Evolutionary conservation across 2,797 vertebrate species (phyloP).

Genomic region (Halcyon badia): DNA sequence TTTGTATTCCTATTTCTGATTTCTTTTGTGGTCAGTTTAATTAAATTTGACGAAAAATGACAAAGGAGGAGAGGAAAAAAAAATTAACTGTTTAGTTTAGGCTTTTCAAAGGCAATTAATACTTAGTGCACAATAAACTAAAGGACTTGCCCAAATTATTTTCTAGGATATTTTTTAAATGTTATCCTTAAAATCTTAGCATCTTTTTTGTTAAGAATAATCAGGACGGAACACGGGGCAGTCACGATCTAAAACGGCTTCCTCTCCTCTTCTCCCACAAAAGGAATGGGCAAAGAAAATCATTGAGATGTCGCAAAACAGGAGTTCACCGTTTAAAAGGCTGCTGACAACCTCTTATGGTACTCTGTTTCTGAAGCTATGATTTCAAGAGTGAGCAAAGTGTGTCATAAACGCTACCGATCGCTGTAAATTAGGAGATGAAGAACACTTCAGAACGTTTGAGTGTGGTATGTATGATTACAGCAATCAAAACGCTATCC

Average conservation of each 20-base stretch:
- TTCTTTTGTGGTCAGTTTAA: conserved; percentile 25
- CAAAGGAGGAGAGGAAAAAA: not conserved
- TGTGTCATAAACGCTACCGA: conserved; percentile 4
- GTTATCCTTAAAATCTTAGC: not conserved
- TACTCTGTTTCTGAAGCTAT: not conserved
- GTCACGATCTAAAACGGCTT: not conserved
- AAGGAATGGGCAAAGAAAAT: not conserved
- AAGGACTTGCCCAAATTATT: not conserved
- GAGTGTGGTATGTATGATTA: conserved; percentile 48
- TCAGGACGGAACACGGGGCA: not conserved
- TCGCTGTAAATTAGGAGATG: conserved; percentile 33
- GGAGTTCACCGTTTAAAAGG: not conserved
- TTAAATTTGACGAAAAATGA: not conserved
- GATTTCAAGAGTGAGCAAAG: conserved; percentile 38
- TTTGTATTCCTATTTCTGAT: not conserved
- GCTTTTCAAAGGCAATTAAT: not conserved
- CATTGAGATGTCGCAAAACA: not conserved
- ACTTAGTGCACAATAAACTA: not conserved
- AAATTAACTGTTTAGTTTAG: not conserved
- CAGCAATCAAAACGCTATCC: conserved; percentile 40
- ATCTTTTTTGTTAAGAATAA: not conserved
- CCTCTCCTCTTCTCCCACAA: not conserved
- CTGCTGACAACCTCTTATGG: not conserved
- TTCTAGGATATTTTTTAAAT: not conserved
- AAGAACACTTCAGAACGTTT: conserved; percentile 33